These are phyloP conservation scores for Anthopleura xanthogrammica DNA, from an alignment of 92 coral and sea anemone species.

Conservation along the genomic window DNA sequence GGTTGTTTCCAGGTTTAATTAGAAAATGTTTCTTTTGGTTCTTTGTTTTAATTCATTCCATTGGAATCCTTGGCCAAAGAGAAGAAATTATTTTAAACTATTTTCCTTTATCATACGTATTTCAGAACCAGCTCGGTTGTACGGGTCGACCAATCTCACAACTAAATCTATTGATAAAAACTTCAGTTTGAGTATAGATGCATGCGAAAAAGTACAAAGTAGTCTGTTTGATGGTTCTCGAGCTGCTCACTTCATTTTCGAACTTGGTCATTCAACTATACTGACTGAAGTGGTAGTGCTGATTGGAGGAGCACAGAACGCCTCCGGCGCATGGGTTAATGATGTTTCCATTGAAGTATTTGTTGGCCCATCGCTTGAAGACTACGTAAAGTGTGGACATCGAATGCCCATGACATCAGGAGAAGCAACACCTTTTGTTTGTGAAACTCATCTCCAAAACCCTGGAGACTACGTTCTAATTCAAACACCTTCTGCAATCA, in stretches of 20 bases:
- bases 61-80: no score
- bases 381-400: background rate
- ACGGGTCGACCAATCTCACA: background rate
- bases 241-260: background rate
- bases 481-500: background rate
- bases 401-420: background rate
- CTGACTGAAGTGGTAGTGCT: background rate
- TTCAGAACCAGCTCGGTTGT: background rate
- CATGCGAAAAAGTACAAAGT: background rate
- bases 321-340: background rate
- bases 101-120: background rate
- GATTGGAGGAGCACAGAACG: background rate
- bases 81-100: no score
- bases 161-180: background rate
- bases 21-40: no score
- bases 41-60: no score
- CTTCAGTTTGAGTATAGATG: background rate
- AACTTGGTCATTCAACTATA: background rate
- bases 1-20: no score
- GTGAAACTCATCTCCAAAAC: background rate
- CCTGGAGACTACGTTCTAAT: background rate
- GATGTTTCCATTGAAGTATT: background rate
- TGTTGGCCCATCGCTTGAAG: background rate
- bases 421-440: background rate
- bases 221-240: background rate